Evolutionary conservation across 2,888 invertebrate genomes (phyloP), one percentile per base, ranked within the genome.

Genomic region (Nyleta sp.): DNA sequence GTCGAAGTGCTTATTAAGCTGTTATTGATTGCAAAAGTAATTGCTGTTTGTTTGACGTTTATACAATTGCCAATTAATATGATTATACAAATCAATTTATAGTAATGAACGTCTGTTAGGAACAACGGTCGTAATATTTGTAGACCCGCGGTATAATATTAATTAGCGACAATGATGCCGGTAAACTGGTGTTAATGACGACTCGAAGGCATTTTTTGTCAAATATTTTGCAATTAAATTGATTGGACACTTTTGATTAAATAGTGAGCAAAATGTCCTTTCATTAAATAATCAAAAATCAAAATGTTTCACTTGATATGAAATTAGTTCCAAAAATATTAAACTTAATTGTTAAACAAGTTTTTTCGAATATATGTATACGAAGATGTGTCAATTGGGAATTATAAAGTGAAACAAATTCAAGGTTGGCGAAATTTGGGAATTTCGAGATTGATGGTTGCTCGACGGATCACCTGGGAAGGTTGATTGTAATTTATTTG

Each of bases 11-110:
- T 78, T 42, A 71, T 78, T 78, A 78, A 53, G 38, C 28, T 42
- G 52, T 70, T 70, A 72, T 74, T 74, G 74, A 74, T 78, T 68
- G 71, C 74, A 65, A 74, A 74, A 78, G 44, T 70, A 74, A 78
- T 78, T 42, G 38, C 71, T 42, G 22, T 65, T 70, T 74, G 35
- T 62, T 44, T 57, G 73, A 52, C 55, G 67, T 74, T 75, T 65
- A 40, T 73, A 74, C 65, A 75, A 75, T 67, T 75, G 74, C 17
- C 62, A 75, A 79, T 79, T 59, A 65, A 60, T 70, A 20, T 53
- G 40, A 74, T 68, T 74, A 48, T 65, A 68, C 44, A 64, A 68
- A 68, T 78, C 42, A 68, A 57, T 65, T 73, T 64, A 42, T 57
- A 42, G 44, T 42, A 22, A 68, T 48, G 35, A 60, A 28, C n/a